Base-by-base conservation (phyloP, 2,888 invertebrate genomes). In the Electrophaes corylata region DNA sequence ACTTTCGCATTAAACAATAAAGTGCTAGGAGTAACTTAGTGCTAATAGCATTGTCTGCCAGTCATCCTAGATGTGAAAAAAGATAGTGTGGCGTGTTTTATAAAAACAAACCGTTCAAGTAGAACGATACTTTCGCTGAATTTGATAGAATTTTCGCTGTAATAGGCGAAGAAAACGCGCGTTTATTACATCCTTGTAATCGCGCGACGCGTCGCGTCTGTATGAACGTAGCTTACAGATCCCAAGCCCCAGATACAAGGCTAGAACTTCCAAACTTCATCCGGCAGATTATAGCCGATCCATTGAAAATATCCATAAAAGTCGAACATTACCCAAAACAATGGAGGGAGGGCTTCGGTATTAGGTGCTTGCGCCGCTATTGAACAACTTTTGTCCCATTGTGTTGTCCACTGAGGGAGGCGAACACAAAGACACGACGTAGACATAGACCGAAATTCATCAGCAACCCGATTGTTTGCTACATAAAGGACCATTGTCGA, bases 271-370 rank as follows among this genome's bases (percentile, higher is more conserved):
- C 75, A 76, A 85, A 88, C 86, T 89, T 81, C 81, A 84, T 86
- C 85, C 84, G 76, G 78, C 80, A 86, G 89, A 91, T 90, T 90
- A 90, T 84, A 84, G 84, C 70, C 86, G 84, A 89, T 88, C 88
- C 86, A 90, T 91, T 90, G 90, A 89, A 91, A 91, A 90, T 90
- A 91, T 91, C 91, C 89, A 91, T 91, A 91, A 91, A 91, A 91
- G 89, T 91, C 87, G 90, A 91, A 91, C 90, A 91, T 90, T 89
- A 90, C 80, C 86, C 90, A 84, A 91, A 91, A 91, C 91, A 91
- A 91, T 83, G 86, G 88, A 77, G 85, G 83, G 89, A 81, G 86
- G 89, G 89, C 83, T 77, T 81, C 84, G 86, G 91, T 87, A 90
- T 91, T 91, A 91, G 91, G 90, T 90, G 90, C 89, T 83, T 86